Evolutionary conservation across 2,797 vertebrate species (phyloP), one percentile per base, ranked within the genome.

Genomic region (Otolemur crassicaudatus): DNA sequence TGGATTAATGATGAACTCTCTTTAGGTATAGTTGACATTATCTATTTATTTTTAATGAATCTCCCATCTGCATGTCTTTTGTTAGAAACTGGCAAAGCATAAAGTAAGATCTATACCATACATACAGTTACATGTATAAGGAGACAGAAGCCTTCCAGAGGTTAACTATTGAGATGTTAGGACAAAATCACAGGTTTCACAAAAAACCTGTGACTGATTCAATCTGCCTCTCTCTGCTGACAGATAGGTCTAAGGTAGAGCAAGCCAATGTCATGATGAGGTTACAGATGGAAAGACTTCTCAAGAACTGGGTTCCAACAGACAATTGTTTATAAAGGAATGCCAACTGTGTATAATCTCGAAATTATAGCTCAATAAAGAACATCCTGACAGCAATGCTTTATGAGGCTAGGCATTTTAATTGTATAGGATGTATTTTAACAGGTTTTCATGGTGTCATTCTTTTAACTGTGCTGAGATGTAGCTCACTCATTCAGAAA

Each of bases 11-110:
- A 67, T 69, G 25, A 5, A 76, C 31, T 90, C 73, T 96, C 27
- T 88, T 22, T 70, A 63, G 49, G 7, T 58, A 12, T 10, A 83
- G 61, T 70, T 88, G 72, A 82, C n/a, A 58, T 72, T 77, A 53
- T 94, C 8, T 40, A 46, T 58, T 96, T 92, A 79, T 73, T 87
- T 95, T 91, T 85, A 61, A 65, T 96, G 93, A 91, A 34, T 29
- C 31, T 92, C 19, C 29, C 22, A 90, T 93, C 65, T 77, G 23
- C 9, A 3, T 87, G 43, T 77, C 29, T 96, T 67, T 80, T 53
- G 76, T 90, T n/a, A 91, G 56, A 63, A 90, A 46, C 25, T 83
- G 49, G 29, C 31, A 94, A 73, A 73, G 46, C 29, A 87, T 67
- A 80, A 70, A 79, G 65, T 49, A 61, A 93, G 89, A 53, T 37